phyloP scores from a whole-genome alignment of 2,797 vertebrate species.

The Myiothlypis coronata region DNA sequence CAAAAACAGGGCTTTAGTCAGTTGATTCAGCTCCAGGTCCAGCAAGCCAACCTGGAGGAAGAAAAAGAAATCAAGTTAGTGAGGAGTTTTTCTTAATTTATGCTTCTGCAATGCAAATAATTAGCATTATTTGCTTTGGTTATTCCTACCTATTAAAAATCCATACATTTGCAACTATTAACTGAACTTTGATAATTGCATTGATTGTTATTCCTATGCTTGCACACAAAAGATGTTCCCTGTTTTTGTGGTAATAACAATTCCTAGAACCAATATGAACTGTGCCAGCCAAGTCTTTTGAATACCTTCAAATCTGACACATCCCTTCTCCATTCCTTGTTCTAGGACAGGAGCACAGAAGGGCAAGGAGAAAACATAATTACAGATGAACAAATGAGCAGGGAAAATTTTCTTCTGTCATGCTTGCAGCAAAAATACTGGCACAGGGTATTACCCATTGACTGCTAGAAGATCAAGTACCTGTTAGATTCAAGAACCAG shows the following conservation, averaged over 20 bases:
- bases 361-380: neutral
- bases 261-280: neutral
- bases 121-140: neutral
- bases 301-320: neutral
- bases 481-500: neutral
- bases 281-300: neutral
- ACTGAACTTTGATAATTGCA: neutral
- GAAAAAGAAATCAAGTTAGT: neutral
- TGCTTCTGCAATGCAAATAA: neutral
- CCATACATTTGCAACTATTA: neutral
- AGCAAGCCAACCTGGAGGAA: slow-evolving; percentile 86
- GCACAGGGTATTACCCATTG: neutral
- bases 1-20: slow-evolving; percentile 95
- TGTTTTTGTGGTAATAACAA: neutral
- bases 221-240: neutral
- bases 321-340: neutral
- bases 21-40: slow-evolving; percentile 93
- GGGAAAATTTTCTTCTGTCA: neutral
- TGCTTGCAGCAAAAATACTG: neutral
- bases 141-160: neutral
- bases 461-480: neutral
- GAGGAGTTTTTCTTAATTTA: neutral
- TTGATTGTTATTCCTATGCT: neutral
- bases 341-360: neutral
- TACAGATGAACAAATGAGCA: neutral